Conservation (phyloP, 2,113 vertebrate genomes). For the Plectropomus leopardus region DNA sequence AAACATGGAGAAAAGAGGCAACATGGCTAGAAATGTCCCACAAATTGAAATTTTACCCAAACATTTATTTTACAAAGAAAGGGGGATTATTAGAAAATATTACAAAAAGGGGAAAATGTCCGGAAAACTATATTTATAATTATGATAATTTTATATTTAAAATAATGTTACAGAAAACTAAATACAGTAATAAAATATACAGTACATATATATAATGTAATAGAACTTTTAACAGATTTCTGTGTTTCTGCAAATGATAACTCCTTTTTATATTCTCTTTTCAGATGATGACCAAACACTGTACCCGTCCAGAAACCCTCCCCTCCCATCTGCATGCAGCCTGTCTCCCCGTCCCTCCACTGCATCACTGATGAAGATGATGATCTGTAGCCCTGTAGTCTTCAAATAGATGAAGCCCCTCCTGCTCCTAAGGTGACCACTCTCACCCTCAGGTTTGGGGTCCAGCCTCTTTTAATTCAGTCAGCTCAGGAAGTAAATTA, state of each 20-base stretch:
- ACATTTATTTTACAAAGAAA: too few species aligned
- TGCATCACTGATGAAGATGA: conserved; percentile 66
- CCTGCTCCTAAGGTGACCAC: conserved; percentile 48
- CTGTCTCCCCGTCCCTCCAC: conserved; percentile 46
- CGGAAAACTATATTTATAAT: too few species aligned
- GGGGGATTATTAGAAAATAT: too few species aligned
- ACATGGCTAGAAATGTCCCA: too few species aligned
- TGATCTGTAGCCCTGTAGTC: conserved; percentile 70
- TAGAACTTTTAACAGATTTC: not conserved
- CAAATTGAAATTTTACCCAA: too few species aligned
- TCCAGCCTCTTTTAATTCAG: conserved; percentile 58
- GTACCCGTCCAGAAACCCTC: conserved; percentile 54
- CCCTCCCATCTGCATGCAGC: conserved; percentile 76
- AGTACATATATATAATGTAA: too few species aligned
- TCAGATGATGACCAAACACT: conserved; percentile 78
- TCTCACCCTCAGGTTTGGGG: conserved; percentile 47
- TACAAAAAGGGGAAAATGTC: too few species aligned
- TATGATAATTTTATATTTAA: too few species aligned
- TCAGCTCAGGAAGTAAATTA: conserved; percentile 5
- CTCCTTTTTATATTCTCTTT: conserved; percentile 32
- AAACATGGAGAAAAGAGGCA: too few species aligned
- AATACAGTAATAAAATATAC: too few species aligned
- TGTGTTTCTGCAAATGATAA: conserved; percentile 2
- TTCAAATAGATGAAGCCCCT: conserved; percentile 62
- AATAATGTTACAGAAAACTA: too few species aligned